phyloP scores from a whole-genome alignment of 2,113 vertebrate species.

The Stigmatopora argus region DNA sequence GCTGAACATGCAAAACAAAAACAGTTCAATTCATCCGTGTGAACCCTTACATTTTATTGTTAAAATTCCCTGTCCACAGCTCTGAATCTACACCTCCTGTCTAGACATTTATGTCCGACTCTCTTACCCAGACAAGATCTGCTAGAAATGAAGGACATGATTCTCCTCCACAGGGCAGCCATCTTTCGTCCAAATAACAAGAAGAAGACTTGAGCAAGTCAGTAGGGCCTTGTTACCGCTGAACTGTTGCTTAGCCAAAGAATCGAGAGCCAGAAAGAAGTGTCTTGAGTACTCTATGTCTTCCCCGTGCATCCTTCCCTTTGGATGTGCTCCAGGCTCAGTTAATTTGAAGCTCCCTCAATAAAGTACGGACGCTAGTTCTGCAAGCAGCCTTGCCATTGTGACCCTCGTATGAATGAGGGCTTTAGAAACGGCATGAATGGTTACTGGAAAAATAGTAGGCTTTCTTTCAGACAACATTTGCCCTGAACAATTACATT shows the following conservation, averaged over 20 bases:
- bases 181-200: conserved; percentile 19
- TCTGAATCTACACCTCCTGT: conserved; percentile 4
- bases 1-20: too few relatives aligned
- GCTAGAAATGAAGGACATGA: conserved; percentile 8
- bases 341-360: conserved; percentile 4
- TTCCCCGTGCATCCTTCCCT: conserved; percentile 13
- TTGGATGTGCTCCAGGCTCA: conserved; percentile 20
- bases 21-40: too few relatives aligned
- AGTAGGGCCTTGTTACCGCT: conserved; percentile 7
- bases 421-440: not conserved
- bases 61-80: not conserved
- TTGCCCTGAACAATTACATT: not conserved
- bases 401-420: conserved; percentile 7
- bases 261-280: conserved; percentile 23
- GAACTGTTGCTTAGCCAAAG: conserved; percentile 11
- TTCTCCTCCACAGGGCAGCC: conserved; percentile 5
- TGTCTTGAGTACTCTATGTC: conserved; percentile 6
- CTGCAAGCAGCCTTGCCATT: not conserved
- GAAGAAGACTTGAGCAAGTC: conserved; percentile 13
- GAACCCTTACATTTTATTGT: too few relatives aligned
- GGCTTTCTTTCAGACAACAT: not conserved
- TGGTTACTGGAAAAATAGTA: not conserved
- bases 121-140: conserved; percentile 9
- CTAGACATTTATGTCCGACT: conserved; percentile 10
- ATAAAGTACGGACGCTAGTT: not conserved